phyloP scores from a whole-genome alignment of 2,113 vertebrate genomes.

The Colinus virginianus region DNA sequence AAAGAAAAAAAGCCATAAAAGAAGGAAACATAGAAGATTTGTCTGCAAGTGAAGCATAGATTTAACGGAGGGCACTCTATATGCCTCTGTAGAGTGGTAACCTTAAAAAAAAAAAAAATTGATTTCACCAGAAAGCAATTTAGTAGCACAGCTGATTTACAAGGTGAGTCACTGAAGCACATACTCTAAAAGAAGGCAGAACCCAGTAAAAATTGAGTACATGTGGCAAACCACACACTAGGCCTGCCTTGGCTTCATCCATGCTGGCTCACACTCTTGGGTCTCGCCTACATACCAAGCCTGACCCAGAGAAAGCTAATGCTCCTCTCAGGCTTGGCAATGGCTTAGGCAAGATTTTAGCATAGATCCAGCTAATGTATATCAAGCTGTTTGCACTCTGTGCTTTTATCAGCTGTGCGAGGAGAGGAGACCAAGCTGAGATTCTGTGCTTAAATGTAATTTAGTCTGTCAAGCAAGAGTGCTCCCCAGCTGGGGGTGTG shows the following conservation, averaged over 20 bases:
- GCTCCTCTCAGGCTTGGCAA: not conserved
- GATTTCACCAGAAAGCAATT: not conserved
- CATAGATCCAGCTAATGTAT: slow-evolving; percentile 37
- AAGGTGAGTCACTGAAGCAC: slow-evolving; percentile 60
- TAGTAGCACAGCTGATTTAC: slow-evolving; percentile 45
- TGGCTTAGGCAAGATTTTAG: slow-evolving; percentile 36
- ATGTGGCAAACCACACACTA: slow-evolving; percentile 48
- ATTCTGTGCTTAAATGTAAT: slow-evolving; percentile 56
- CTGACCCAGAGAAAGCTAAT: not conserved
- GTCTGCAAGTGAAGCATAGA: not conserved
- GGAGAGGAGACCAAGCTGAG: slow-evolving; percentile 46
- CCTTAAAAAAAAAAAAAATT: not conserved
- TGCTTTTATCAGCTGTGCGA: slow-evolving; percentile 41
- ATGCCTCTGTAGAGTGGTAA: fast-evolving
- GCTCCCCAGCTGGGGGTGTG: not conserved
- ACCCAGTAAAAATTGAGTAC: slow-evolving; percentile 32
- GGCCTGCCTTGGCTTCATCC: slow-evolving; percentile 42
- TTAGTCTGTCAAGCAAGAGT: slow-evolving; percentile 49
- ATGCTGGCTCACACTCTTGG: not conserved
- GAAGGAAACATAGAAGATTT: not conserved
- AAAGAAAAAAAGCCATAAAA: not conserved
- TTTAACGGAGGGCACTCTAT: not conserved
- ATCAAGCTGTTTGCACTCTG: slow-evolving; percentile 31
- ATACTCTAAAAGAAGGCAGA: slow-evolving; percentile 44
- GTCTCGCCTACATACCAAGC: not conserved